Evolutionary conservation across 2,888 invertebrate species (phyloP).

Genomic region (Himalopsyche japonica): DNA sequence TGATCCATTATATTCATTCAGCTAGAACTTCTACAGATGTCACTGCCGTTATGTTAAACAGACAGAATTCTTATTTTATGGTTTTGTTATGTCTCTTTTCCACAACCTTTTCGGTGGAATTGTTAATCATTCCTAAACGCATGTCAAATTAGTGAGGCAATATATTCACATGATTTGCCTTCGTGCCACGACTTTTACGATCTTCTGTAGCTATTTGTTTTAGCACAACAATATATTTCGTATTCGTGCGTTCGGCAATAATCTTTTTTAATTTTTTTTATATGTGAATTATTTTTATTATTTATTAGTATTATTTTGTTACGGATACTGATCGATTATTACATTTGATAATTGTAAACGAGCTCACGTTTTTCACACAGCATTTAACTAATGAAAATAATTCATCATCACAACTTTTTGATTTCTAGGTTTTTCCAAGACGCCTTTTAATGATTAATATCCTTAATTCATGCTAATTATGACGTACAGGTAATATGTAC

Average conservation of each 20-base stretch:
- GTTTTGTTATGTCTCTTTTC: neutral
- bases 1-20: neutral
- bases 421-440: too few species aligned
- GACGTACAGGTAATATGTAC: too few species aligned
- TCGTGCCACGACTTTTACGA: neutral
- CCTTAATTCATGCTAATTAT: too few species aligned
- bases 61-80: neutral
- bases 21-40: neutral
- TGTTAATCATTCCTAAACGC: neutral
- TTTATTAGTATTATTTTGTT: too few species aligned
- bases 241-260: neutral
- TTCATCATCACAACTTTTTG: too few species aligned
- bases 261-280: neutral
- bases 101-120: neutral
- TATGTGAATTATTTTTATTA: neutral
- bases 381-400: too few species aligned
- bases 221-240: neutral
- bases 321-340: too few species aligned
- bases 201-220: neutral
- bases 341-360: too few species aligned
- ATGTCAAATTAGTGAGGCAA: neutral
- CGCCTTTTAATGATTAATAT: too few species aligned
- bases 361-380: too few species aligned
- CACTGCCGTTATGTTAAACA: neutral
- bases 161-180: conserved; percentile 1